Percentiles rank a stretch among this genome's conserved stretches.
phyloP scores from a whole-genome alignment of 2,797 vertebrate genomes.

The Arctocebus calabarensis region DNA sequence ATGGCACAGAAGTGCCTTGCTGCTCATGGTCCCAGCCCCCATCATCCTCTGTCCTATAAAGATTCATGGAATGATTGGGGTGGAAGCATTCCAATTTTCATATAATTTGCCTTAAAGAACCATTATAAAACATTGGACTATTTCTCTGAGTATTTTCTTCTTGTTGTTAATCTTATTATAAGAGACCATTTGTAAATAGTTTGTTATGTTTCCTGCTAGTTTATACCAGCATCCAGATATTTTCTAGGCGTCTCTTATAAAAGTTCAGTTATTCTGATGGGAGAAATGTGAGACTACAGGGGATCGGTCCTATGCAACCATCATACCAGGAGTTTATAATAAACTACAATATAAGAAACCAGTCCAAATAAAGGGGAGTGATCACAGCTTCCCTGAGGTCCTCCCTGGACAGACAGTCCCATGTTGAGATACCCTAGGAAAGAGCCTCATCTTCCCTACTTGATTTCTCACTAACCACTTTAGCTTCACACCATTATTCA shows the following conservation, averaged over 20 bases:
- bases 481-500: background rate
- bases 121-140: background rate
- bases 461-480: constrained; percentile 1
- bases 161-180: background rate
- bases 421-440: background rate
- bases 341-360: constrained; percentile 51
- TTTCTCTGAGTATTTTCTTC: background rate
- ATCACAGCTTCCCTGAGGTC: constrained; percentile 48
- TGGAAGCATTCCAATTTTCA: constrained; percentile 7
- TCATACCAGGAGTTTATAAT: background rate
- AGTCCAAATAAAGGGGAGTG: constrained; percentile 55
- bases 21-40: background rate
- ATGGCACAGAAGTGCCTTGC: background rate
- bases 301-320: background rate
- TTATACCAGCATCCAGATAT: background rate
- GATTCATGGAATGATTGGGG: background rate
- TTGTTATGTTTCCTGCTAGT: background rate
- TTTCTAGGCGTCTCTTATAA: background rate
- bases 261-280: background rate
- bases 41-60: too few relatives aligned
- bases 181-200: background rate
- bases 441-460: background rate
- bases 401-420: accelerated
- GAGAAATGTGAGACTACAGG: background rate
- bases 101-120: background rate